Conservation (phyloP, 2,888 invertebrate species). For the Agrochola lychnidis region DNA sequence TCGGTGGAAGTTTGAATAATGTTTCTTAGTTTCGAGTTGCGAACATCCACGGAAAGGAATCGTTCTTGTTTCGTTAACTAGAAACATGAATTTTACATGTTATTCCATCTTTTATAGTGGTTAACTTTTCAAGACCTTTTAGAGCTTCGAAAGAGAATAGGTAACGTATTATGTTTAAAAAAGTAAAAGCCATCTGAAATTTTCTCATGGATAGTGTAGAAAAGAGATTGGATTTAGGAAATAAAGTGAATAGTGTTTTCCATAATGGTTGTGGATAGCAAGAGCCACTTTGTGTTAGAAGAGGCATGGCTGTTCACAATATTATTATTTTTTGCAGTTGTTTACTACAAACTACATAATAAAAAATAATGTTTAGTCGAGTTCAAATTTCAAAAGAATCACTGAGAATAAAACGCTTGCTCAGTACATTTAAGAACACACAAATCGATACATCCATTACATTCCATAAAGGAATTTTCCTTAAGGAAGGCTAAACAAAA, state of each 20-base stretch:
- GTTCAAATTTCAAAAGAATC: neutral
- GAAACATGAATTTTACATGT: slow-evolving; percentile 67
- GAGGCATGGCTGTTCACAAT: neutral
- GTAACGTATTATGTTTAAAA: slow-evolving; percentile 53
- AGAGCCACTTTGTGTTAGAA: slow-evolving; percentile 13
- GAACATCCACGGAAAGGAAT: slow-evolving; percentile 52
- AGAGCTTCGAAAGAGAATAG: slow-evolving; percentile 53
- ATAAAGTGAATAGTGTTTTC: slow-evolving; percentile 43
- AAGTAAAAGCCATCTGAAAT: slow-evolving; percentile 31
- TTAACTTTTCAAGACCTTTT: slow-evolving; percentile 45
- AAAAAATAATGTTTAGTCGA: neutral
- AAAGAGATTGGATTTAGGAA: slow-evolving; percentile 44
- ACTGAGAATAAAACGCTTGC: neutral
- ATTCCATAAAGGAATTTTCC: slow-evolving; percentile 13
- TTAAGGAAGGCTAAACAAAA: slow-evolving; percentile 28
- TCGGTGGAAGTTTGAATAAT: slow-evolving; percentile 63
- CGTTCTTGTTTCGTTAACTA: slow-evolving; percentile 58
- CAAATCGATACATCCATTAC: slow-evolving; percentile 8
- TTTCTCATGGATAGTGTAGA: slow-evolving; percentile 25
- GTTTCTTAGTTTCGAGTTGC: slow-evolving; percentile 55
- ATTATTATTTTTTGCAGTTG: neutral
- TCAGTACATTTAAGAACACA: neutral
- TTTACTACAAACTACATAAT: neutral
- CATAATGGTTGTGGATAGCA: slow-evolving; percentile 24
- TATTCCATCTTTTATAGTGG: slow-evolving; percentile 53